These are phyloP conservation scores for Heteromyza rotundicornis DNA, from an alignment of 2,888 invertebrate species.

Conservation along the genomic window DNA sequence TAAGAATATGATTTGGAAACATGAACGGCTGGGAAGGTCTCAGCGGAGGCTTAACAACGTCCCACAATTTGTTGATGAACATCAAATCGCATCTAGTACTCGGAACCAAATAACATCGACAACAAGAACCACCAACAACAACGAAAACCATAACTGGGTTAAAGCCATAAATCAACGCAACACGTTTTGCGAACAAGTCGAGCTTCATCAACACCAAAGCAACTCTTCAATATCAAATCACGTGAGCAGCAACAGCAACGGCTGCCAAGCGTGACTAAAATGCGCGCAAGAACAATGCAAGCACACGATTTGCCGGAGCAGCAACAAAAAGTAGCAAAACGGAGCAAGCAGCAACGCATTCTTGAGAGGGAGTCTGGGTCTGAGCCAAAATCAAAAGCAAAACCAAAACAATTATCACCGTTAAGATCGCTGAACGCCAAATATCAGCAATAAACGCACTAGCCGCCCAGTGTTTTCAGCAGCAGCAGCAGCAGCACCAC, in stretches of 20 bases:
- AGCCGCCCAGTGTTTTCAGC: neutral
- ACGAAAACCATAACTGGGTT: neutral
- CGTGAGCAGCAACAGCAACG: neutral
- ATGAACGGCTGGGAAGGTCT: neutral
- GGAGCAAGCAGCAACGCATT: neutral
- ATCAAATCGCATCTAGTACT: too few relatives aligned
- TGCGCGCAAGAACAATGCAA: slow-evolving; percentile 1
- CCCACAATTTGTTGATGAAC: neutral
- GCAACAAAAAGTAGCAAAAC: too few relatives aligned
- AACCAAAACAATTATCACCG: neutral
- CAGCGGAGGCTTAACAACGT: neutral
- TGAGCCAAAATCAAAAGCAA: neutral
- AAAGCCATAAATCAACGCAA: slow-evolving; percentile 1
- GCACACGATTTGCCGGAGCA: neutral
- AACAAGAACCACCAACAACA: neutral
- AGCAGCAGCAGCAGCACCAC: neutral
- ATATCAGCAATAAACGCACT: neutral
- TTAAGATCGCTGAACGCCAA: neutral
- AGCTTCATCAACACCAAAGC: neutral
- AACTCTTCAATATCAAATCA: neutral
- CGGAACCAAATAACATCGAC: neutral
- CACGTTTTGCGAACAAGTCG: neutral
- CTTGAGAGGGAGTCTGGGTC: neutral
- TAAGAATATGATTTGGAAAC: neutral
- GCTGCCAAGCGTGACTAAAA: slow-evolving; percentile 1